Evolutionary conservation across 1,140 invertebrate species (phyloP).

Genomic region (Macrobrachium rosenbergii): DNA sequence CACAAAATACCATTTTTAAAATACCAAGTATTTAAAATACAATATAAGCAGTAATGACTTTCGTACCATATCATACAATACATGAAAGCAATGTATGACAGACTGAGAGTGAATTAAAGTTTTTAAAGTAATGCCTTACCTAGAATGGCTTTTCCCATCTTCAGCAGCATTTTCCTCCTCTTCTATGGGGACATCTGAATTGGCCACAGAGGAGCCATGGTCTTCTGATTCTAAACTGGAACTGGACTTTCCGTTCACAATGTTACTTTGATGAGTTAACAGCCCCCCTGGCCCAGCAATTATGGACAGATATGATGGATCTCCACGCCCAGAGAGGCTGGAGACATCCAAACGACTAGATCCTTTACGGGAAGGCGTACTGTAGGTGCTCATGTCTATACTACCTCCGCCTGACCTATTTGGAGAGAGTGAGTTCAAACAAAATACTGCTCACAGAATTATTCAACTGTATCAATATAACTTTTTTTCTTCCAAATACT

Average conservation of each 20-base stretch:
- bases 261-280: constrained; percentile 29
- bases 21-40: too few relatives aligned
- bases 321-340: constrained; percentile 72
- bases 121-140: not conserved
- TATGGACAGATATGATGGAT: constrained; percentile 82
- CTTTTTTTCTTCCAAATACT: too few relatives aligned
- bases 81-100: not conserved
- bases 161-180: constrained; percentile 57
- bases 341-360: constrained; percentile 52
- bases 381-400: constrained; percentile 54
- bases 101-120: not conserved
- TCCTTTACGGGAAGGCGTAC: constrained; percentile 50
- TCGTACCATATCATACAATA: too few relatives aligned
- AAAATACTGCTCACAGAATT: not conserved
- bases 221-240: constrained; percentile 65
- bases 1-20: too few relatives aligned
- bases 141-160: constrained; percentile 49
- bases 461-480: not conserved
- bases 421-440: not conserved
- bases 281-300: constrained; percentile 80
- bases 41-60: too few relatives aligned
- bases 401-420: constrained; percentile 54
- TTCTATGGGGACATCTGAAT: constrained; percentile 56
- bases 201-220: constrained; percentile 57
- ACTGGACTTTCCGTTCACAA: constrained; percentile 62